These are phyloP conservation scores for Bambusicola thoracicus DNA, from an alignment of 2,113 vertebrate species.

Conservation along the genomic window DNA sequence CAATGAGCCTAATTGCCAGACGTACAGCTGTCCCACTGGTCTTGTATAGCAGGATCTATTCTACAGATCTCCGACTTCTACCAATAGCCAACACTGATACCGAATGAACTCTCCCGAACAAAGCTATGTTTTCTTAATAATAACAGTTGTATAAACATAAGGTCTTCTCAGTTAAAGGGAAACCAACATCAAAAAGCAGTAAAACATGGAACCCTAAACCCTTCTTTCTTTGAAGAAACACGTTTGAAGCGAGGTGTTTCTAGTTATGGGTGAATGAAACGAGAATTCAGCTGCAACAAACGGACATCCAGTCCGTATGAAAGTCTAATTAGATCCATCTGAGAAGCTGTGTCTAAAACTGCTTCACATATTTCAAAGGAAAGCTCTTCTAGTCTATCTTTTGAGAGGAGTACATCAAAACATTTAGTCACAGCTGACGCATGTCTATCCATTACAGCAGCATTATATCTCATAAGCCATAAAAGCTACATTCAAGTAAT, in stretches of 20 bases:
- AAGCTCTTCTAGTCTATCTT: constrained; percentile 74
- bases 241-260: constrained; percentile 89
- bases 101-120: constrained; percentile 75
- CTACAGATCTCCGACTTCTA: constrained; percentile 64
- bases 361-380: constrained; percentile 84
- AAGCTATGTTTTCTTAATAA: constrained; percentile 86
- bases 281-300: constrained; percentile 88
- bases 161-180: constrained; percentile 87
- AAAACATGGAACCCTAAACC: constrained; percentile 87
- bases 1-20: constrained; percentile 19
- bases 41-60: constrained; percentile 39
- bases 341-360: constrained; percentile 80
- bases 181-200: constrained; percentile 91
- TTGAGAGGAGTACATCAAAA: constrained; percentile 84
- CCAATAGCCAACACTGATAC: constrained; percentile 74
- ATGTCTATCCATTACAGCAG: constrained; percentile 64
- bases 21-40: constrained; percentile 31
- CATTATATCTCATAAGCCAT: constrained; percentile 74
- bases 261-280: constrained; percentile 90
- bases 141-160: constrained; percentile 93
- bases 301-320: constrained; percentile 83
- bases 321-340: constrained; percentile 92
- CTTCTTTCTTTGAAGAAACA: constrained; percentile 83
- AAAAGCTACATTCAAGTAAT: constrained; percentile 70
- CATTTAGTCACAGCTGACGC: constrained; percentile 77